Conservation (phyloP, 2,888 invertebrate species). For the Malthinus flaveolus region DNA sequence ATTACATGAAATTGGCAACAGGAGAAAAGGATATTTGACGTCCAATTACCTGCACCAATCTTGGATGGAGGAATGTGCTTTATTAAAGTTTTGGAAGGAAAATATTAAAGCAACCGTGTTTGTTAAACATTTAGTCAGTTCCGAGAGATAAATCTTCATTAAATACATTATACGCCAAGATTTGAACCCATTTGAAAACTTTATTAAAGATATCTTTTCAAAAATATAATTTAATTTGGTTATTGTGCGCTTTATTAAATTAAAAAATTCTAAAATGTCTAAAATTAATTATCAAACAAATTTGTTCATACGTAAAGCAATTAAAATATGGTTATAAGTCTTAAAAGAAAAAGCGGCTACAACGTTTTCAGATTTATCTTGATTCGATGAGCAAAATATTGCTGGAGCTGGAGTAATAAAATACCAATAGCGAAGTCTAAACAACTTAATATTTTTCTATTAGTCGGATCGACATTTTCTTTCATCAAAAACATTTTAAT, state of each 20-base stretch:
- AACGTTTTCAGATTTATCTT: no score
- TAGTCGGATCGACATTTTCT: no score
- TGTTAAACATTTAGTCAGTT: slow-evolving; percentile 1
- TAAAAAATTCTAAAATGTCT: neutral
- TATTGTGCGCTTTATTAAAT: neutral
- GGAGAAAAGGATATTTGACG: slow-evolving; percentile 33
- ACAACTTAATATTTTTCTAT: no score
- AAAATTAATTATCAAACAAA: no score
- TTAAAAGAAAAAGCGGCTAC: no score
- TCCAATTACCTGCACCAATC: slow-evolving; percentile 31
- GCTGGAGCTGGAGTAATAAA: no score
- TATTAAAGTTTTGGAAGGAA: slow-evolving; percentile 19
- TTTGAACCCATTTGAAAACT: slow-evolving; percentile 3
- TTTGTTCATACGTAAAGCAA: no score
- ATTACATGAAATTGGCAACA: slow-evolving; percentile 38
- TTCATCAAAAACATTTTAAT: no score
- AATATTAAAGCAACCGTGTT: slow-evolving; percentile 9
- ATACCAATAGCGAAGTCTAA: no score
- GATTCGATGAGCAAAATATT: no score
- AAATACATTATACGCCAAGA: slow-evolving; percentile 1
- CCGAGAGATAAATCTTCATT: slow-evolving; percentile 6
- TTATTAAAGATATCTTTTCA: slow-evolving; percentile 1
- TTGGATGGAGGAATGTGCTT: slow-evolving; percentile 16
- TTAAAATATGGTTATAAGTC: no score
- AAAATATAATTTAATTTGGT: slow-evolving; percentile 5